Conservation (phyloP, 1,140 invertebrate species). For the Drosophila sucinea region DNA sequence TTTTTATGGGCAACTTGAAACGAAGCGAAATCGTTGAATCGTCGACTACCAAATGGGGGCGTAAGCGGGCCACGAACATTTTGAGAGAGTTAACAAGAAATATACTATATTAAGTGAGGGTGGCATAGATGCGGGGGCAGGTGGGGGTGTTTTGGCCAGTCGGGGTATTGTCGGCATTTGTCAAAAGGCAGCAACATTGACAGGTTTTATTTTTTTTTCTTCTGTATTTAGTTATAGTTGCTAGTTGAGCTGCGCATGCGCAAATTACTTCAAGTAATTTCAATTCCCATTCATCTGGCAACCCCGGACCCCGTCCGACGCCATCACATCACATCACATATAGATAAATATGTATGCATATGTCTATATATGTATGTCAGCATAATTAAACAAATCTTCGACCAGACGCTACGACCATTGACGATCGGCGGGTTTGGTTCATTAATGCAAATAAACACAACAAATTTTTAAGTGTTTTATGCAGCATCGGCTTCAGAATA, state of each 20-base stretch:
- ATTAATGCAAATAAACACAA: slow-evolving; percentile 65
- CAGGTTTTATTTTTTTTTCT: slow-evolving; percentile 34
- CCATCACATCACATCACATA: slow-evolving; percentile 7
- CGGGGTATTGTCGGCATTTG: slow-evolving; percentile 49
- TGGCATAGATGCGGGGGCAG: not conserved
- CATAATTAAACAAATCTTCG: slow-evolving; percentile 76
- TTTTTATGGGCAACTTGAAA: slow-evolving; percentile 62
- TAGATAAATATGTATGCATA: slow-evolving; percentile 9
- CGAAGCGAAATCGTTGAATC: slow-evolving; percentile 43
- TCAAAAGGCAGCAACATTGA: slow-evolving; percentile 59
- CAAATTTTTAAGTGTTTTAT: slow-evolving; percentile 19
- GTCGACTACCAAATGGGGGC: slow-evolving; percentile 14
- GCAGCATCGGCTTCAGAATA: slow-evolving; percentile 23
- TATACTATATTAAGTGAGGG: not conserved
- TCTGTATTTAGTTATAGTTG: slow-evolving; percentile 31
- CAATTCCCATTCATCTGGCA: slow-evolving; percentile 18
- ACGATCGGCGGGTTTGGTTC: slow-evolving; percentile 51
- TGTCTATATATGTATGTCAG: slow-evolving; percentile 50
- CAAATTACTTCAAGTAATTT: slow-evolving; percentile 30
- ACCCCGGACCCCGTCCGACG: slow-evolving; percentile 7
- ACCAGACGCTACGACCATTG: slow-evolving; percentile 62
- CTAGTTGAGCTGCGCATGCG: slow-evolving; percentile 66
- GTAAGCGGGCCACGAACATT: not conserved
- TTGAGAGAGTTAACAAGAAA: not conserved
- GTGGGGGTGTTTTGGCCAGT: slow-evolving; percentile 7